A percentile compares a stretch with the other conserved stretches of the same genome.
Conservation (phyloP, 2,888 invertebrate species). For the Arctia plantaginis region DNA sequence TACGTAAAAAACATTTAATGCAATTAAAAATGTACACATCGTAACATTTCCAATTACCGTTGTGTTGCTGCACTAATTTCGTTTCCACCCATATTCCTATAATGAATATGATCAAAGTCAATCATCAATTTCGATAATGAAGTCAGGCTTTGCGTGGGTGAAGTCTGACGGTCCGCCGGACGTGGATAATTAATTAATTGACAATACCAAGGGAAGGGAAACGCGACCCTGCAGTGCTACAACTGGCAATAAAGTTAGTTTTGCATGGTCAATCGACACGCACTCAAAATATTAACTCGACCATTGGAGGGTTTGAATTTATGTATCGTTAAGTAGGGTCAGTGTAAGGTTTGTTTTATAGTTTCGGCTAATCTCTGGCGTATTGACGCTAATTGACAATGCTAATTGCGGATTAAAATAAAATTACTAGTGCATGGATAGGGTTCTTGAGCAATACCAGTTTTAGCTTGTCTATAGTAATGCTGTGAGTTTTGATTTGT, state of each 20-base stretch:
- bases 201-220: constrained; percentile 60
- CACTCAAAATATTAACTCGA: constrained; percentile 54
- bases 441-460: no score
- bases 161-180: constrained; percentile 59
- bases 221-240: constrained; percentile 20
- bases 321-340: constrained; percentile 31
- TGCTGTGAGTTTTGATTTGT: background rate
- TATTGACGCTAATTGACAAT: constrained; percentile 10
- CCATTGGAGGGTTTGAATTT: constrained; percentile 49
- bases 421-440: background rate
- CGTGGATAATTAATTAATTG: constrained; percentile 82
- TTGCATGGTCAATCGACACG: constrained; percentile 70
- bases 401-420: constrained; percentile 8
- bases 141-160: constrained; percentile 61
- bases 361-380: constrained; percentile 30
- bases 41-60: constrained; percentile 8
- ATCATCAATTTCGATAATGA: constrained; percentile 76
- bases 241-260: constrained; percentile 60
- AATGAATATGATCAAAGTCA: constrained; percentile 62
- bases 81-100: constrained; percentile 40
- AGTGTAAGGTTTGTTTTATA: constrained; percentile 33
- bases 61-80: constrained; percentile 25
- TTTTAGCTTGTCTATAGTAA: no score
- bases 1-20: background rate
- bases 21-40: constrained; percentile 6